A percentile compares a stretch with the other conserved stretches of the same genome.
Conservation (phyloP, 2,113 vertebrate genomes). For the Dipodomys stephensi region DNA sequence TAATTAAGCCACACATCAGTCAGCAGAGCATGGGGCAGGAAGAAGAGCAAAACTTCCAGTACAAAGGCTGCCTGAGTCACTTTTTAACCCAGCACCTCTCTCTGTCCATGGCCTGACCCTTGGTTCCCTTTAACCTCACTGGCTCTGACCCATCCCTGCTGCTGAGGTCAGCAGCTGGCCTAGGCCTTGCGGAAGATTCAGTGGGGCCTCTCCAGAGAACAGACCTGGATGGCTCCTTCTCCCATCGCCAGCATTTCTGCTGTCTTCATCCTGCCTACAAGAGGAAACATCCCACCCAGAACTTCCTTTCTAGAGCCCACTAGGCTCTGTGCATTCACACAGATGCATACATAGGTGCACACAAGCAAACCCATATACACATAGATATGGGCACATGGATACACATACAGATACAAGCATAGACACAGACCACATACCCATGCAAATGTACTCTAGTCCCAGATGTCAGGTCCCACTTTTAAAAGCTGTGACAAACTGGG, state of each 20-base stretch:
- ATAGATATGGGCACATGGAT: background rate
- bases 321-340: background rate
- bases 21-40: background rate
- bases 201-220: background rate
- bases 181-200: background rate
- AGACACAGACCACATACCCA: background rate
- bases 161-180: conserved; percentile 2
- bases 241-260: background rate
- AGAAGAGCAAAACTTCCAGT: conserved; percentile 32
- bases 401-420: background rate
- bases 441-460: too few species aligned
- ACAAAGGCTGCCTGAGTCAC: background rate
- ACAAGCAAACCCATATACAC: background rate
- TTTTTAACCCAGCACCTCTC: conserved; percentile 58
- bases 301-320: background rate
- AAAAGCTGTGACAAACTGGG: background rate
- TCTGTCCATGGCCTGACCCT: background rate
- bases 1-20: conserved; percentile 54
- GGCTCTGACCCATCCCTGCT: background rate
- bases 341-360: background rate
- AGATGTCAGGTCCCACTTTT: background rate
- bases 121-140: background rate
- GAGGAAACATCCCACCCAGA: background rate
- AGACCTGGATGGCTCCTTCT: background rate
- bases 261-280: background rate